Conservation (phyloP, 2,113 vertebrate genomes). For the Phaethon lepturus region DNA sequence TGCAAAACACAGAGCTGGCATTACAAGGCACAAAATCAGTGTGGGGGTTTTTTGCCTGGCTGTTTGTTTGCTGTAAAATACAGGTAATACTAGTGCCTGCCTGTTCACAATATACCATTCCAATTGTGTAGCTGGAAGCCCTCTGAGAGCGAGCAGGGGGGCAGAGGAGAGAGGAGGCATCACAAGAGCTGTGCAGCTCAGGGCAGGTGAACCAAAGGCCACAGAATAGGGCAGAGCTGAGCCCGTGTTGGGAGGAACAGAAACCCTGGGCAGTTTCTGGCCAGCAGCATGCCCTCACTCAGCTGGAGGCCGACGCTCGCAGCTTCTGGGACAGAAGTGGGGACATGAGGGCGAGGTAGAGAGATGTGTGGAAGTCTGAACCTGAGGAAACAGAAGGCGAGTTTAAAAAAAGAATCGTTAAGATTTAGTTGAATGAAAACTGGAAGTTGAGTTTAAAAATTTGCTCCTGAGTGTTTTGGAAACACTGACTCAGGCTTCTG, state of each 20-base stretch:
- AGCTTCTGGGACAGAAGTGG: neutral
- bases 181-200: neutral
- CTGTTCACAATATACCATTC: neutral
- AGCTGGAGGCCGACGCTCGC: neutral
- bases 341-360: accelerated
- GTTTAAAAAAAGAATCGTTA: neutral
- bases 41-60: neutral
- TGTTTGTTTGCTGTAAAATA: neutral
- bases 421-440: neutral
- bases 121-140: neutral
- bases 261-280: neutral
- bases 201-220: neutral
- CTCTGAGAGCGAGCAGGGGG: accelerated
- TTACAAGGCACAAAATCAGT: neutral
- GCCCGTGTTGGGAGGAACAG: neutral
- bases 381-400: neutral
- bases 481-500: neutral
- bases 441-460: neutral
- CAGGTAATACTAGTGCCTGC: neutral
- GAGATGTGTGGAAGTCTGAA: neutral
- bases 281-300: neutral
- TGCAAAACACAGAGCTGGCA: neutral
- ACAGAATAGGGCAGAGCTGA: neutral
- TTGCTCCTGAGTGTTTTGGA: neutral
- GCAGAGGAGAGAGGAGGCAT: neutral